Percentiles rank a stretch among this genome's conserved stretches.
Conservation (phyloP, 2,888 invertebrate species). For the Tortricodes alternella region DNA sequence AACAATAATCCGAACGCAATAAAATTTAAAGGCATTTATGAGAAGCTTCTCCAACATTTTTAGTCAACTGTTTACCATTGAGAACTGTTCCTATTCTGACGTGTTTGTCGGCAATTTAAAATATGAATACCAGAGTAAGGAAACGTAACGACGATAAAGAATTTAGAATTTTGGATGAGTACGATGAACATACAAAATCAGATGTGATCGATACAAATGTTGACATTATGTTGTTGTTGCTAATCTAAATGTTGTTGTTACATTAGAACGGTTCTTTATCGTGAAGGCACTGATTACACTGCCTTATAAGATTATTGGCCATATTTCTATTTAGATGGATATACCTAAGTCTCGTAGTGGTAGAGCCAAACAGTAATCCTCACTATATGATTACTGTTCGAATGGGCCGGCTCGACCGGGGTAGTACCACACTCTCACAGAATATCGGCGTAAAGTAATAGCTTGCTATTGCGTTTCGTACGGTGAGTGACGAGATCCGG, state of each 20-base stretch:
- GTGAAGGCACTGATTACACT: neutral
- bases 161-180: neutral
- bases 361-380: no score
- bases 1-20: slow-evolving; percentile 7
- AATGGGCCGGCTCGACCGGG: no score
- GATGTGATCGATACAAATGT: neutral
- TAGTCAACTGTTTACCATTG: slow-evolving; percentile 28
- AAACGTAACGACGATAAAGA: neutral
- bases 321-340: slow-evolving; percentile 35
- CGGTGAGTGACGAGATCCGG: no score
- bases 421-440: no score
- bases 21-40: slow-evolving; percentile 29
- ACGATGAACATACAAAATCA: slow-evolving; percentile 1
- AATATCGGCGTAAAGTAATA: no score
- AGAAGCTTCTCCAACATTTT: slow-evolving; percentile 12
- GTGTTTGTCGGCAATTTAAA: slow-evolving; percentile 13
- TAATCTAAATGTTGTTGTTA: no score
- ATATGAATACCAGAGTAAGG: neutral
- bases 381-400: no score
- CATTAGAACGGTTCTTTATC: neutral
- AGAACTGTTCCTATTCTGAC: slow-evolving; percentile 26
- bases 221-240: neutral
- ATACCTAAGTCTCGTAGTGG: no score
- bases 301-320: slow-evolving; percentile 31
- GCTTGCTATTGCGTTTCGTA: no score